These are phyloP conservation scores for Caenorhabditis imperialis DNA, from an alignment of 2,888 invertebrate genomes.

Conservation along the genomic window DNA sequence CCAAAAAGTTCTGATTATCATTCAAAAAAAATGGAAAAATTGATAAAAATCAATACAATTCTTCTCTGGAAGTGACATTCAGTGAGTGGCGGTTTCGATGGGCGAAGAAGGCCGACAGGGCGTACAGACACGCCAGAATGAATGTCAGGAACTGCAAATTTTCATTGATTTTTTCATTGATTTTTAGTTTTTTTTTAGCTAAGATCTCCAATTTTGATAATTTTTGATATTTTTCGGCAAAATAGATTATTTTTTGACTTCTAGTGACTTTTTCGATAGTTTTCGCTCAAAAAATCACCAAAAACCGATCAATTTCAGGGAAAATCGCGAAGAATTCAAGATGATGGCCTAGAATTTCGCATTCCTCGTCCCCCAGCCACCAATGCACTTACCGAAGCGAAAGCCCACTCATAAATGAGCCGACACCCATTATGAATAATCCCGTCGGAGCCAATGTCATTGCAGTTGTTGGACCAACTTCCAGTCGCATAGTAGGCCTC, in stretches of 20 bases:
- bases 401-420: slow-evolving; percentile 75
- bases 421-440: slow-evolving; percentile 76
- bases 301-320: too few species aligned
- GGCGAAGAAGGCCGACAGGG: slow-evolving; percentile 56
- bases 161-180: slow-evolving; percentile 5
- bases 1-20: too few species aligned
- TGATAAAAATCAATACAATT: slow-evolving; percentile 19
- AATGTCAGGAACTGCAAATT: slow-evolving; percentile 39
- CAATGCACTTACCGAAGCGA: slow-evolving; percentile 76
- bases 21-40: too few species aligned
- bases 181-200: not conserved
- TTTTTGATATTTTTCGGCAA: too few species aligned
- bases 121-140: slow-evolving; percentile 45
- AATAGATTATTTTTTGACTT: too few species aligned
- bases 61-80: slow-evolving; percentile 22
- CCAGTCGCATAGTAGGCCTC: slow-evolving; percentile 77
- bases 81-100: slow-evolving; percentile 57
- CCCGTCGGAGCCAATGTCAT: slow-evolving; percentile 75
- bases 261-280: too few species aligned
- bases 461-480: slow-evolving; percentile 77
- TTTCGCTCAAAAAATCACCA: too few species aligned
- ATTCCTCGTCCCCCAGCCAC: too few species aligned
- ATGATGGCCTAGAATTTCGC: too few species aligned
- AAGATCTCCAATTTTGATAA: too few species aligned
- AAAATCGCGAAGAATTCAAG: too few species aligned